Percentiles rank a stretch among this genome's conserved stretches.
These are phyloP conservation scores for Bombus pyrosoma DNA, from an alignment of 1,140 invertebrate species.

Conservation along the genomic window DNA sequence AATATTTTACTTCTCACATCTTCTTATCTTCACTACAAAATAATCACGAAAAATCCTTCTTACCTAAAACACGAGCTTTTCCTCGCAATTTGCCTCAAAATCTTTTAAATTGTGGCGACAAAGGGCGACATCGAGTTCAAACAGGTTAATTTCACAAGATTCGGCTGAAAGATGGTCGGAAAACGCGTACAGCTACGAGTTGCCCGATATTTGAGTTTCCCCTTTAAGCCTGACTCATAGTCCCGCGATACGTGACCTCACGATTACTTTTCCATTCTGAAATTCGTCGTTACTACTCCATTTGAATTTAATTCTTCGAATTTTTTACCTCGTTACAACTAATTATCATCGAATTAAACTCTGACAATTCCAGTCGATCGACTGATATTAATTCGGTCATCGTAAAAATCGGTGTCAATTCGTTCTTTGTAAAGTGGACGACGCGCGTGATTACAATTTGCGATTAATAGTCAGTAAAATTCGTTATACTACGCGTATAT, in stretches of 20 bases:
- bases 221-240: slow-evolving; percentile 32
- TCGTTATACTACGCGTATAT: not conserved
- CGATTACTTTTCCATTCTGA: not conserved
- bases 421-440: not conserved
- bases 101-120: not conserved
- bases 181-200: not conserved
- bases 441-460: not conserved
- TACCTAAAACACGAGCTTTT: not conserved
- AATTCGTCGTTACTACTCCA: not conserved
- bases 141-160: slow-evolving; percentile 26
- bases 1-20: not conserved
- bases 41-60: not conserved
- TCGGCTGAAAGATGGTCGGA: not conserved
- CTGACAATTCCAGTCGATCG: not conserved
- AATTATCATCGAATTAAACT: not conserved
- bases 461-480: not conserved
- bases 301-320: not conserved
- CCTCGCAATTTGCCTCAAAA: not conserved
- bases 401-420: not conserved
- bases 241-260: too few species aligned
- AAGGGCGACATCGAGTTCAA: not conserved
- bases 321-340: not conserved
- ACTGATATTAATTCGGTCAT: not conserved
- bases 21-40: not conserved
- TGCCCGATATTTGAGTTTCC: not conserved